phyloP scores from a whole-genome alignment of 2,113 vertebrate genomes.

The Tychaedon coryphoeus region DNA sequence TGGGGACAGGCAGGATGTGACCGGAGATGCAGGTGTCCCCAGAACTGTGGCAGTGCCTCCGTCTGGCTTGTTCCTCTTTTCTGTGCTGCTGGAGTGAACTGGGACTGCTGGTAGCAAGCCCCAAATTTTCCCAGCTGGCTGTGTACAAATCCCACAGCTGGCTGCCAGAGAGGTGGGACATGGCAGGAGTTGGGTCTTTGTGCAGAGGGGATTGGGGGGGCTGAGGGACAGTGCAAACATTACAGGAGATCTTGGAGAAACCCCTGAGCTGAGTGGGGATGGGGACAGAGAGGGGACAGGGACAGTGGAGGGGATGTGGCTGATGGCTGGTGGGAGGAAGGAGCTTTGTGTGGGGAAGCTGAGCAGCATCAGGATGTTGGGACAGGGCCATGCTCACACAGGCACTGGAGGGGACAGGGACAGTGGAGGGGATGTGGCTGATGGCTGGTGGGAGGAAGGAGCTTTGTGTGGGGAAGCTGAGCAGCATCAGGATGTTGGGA shows the following conservation, averaged over 20 bases:
- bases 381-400: neutral
- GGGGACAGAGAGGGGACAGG: neutral
- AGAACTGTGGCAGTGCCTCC: neutral
- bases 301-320: neutral
- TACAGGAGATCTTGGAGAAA: neutral
- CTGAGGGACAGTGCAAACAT: neutral
- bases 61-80: neutral
- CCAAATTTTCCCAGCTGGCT: neutral
- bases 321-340: neutral
- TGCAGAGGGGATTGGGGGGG: neutral
- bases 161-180: neutral
- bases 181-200: rapidly evolving
- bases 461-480: neutral
- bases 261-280: neutral
- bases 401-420: neutral
- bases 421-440: neutral
- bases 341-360: neutral
- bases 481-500: neutral
- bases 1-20: neutral
- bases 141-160: rapidly evolving
- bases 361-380: neutral
- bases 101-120: neutral
- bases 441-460: neutral
- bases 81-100: neutral
- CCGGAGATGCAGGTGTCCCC: rapidly evolving